These are phyloP conservation scores for Thunnus maccoyii DNA, from an alignment of 2,113 vertebrate genomes.

Conservation along the genomic window DNA sequence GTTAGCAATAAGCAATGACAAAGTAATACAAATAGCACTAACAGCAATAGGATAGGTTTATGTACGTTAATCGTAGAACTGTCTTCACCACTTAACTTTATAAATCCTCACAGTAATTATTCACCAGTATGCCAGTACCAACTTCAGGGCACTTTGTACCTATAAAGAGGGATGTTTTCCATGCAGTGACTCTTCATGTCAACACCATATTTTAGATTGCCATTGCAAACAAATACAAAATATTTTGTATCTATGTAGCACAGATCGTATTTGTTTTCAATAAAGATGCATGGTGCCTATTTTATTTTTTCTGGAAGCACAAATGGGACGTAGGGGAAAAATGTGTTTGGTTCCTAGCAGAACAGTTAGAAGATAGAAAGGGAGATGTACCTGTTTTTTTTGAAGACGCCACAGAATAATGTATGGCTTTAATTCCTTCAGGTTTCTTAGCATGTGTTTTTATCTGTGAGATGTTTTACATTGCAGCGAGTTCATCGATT, in stretches of 20 bases:
- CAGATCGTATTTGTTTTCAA: conserved; percentile 12
- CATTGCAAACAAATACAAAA: conserved; percentile 1
- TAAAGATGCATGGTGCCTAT: background rate
- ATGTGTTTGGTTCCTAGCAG: background rate
- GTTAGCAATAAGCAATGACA: conserved; percentile 38
- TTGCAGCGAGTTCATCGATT: background rate
- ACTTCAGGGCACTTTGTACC: conserved; percentile 22
- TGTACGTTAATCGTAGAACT: conserved; percentile 19
- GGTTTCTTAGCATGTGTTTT: background rate
- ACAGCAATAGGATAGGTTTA: conserved; percentile 42
- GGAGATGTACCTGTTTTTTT: background rate
- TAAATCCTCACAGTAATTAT: conserved; percentile 1
- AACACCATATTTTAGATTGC: background rate
- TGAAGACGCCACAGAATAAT: conserved; percentile 33
- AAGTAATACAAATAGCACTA: conserved; percentile 51
- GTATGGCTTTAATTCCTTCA: conserved; percentile 1
- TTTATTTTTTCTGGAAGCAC: conserved; percentile 7
- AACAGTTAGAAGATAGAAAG: background rate
- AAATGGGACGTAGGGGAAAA: background rate
- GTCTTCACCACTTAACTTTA: background rate
- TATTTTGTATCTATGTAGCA: conserved; percentile 1
- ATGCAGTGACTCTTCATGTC: conserved; percentile 20
- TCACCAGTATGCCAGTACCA: conserved; percentile 14
- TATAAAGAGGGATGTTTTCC: conserved; percentile 3
- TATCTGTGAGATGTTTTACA: background rate